Evolutionary conservation across 2,888 invertebrate species (phyloP).

Genomic region (Apoda limacodes): DNA sequence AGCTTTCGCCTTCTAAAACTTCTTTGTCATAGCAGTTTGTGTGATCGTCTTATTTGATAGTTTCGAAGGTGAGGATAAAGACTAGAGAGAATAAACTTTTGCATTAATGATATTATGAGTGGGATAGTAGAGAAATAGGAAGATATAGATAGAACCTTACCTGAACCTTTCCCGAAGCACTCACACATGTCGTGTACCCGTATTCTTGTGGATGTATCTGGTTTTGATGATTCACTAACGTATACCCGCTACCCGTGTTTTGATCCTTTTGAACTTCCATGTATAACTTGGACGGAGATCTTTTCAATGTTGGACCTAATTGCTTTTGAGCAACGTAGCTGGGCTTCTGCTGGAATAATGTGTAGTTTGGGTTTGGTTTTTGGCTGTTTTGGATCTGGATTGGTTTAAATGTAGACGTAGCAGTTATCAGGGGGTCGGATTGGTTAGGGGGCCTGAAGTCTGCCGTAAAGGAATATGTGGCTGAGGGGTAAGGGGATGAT

Average conservation of each 20-base stretch:
- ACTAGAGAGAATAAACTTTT: too few relatives aligned
- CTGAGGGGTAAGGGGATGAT: conserved; percentile 75
- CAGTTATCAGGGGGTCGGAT: conserved; percentile 66
- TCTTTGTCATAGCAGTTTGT: too few relatives aligned
- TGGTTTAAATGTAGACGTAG: conserved; percentile 68
- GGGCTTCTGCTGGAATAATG: conserved; percentile 55
- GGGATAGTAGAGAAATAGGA: too few relatives aligned
- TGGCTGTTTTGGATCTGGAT: conserved; percentile 55
- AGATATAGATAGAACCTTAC: too few relatives aligned
- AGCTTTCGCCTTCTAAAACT: too few relatives aligned
- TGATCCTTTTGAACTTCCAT: conserved; percentile 48
- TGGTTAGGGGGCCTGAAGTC: conserved; percentile 78
- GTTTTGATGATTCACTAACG: conserved; percentile 44
- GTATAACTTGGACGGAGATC: conserved; percentile 50
- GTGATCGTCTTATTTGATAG: too few relatives aligned
- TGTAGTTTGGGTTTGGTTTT: conserved; percentile 47
- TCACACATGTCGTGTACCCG: conserved; percentile 46
- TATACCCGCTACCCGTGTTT: conserved; percentile 36
- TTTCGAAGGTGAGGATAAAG: too few relatives aligned
- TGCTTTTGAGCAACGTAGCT: conserved; percentile 37
- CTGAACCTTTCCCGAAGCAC: conserved; percentile 50
- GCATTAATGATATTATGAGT: too few relatives aligned
- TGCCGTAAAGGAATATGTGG: conserved; percentile 86
- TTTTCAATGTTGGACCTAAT: conserved; percentile 39
- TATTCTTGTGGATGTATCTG: conserved; percentile 54